These are phyloP conservation scores for Liparis tanakae DNA, from an alignment of 2,797 vertebrate genomes.

Conservation along the genomic window DNA sequence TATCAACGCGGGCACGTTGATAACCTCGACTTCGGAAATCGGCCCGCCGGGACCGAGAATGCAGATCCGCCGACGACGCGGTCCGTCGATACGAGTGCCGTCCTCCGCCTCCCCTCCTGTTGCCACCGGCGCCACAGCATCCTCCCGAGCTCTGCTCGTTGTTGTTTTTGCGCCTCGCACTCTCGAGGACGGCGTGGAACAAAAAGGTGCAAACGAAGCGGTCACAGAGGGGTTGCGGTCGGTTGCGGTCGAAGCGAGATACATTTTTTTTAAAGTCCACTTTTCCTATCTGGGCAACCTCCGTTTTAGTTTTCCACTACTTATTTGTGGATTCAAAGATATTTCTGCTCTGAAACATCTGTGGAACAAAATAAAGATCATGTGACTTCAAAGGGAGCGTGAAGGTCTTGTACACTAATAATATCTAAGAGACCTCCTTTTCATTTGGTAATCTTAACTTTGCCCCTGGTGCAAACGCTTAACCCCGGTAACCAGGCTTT, in stretches of 20 bases:
- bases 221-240: constrained; percentile 57
- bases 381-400: constrained; percentile 44
- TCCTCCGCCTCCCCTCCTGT: constrained; percentile 33
- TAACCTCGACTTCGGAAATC: too few species aligned
- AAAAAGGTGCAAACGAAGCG: constrained; percentile 57
- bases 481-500: constrained; percentile 64
- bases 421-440: constrained; percentile 55
- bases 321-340: constrained; percentile 14
- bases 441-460: constrained; percentile 60
- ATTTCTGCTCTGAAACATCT: not conserved
- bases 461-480: constrained; percentile 66
- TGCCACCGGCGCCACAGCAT: constrained; percentile 21
- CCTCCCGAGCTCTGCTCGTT: constrained; percentile 36
- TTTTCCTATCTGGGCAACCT: not conserved
- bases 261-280: not conserved
- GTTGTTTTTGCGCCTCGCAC: constrained; percentile 26
- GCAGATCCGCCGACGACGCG: constrained; percentile 19
- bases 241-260: too few species aligned
- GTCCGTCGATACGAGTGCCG: constrained; percentile 39
- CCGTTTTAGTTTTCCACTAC: not conserved
- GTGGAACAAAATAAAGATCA: constrained; percentile 11
- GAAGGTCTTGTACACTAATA: constrained; percentile 42
- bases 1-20: constrained; percentile 48
- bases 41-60: constrained; percentile 43
- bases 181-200: constrained; percentile 32